phyloP scores from a whole-genome alignment of 2,113 vertebrate species.

The Cyrtonyx montezumae region DNA sequence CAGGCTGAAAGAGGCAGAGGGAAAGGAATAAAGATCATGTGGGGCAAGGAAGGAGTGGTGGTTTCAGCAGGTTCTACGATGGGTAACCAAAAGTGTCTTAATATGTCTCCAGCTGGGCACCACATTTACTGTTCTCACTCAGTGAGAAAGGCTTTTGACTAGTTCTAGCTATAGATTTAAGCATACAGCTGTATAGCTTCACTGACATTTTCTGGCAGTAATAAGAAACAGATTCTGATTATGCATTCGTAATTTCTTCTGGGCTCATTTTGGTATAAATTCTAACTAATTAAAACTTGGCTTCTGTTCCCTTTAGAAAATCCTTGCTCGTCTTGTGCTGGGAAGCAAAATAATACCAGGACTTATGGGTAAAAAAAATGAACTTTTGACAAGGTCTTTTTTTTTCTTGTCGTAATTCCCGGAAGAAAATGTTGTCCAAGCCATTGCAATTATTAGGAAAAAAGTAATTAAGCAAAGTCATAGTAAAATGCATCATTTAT shows the following conservation, averaged over 20 bases:
- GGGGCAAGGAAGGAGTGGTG: not conserved
- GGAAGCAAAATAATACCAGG: not conserved
- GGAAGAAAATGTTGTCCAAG: conserved; percentile 2
- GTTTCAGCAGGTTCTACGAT: not conserved
- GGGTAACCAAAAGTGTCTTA: not conserved
- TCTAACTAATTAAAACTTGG: not conserved
- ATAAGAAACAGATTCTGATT: not conserved
- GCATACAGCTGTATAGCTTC: not conserved
- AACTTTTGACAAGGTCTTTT: not conserved
- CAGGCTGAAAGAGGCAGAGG: not conserved
- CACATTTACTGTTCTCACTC: accelerated
- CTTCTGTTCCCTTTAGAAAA: not conserved
- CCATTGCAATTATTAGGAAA: not conserved
- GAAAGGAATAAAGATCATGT: not conserved
- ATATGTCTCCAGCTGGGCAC: not conserved
- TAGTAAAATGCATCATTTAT: conserved; percentile 24
- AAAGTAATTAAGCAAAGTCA: conserved; percentile 7
- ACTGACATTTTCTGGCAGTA: not conserved
- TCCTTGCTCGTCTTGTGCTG: not conserved
- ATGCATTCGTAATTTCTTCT: not conserved
- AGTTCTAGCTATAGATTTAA: not conserved
- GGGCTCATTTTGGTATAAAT: not conserved
- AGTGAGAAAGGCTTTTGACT: not conserved
- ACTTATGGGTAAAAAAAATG: not conserved
- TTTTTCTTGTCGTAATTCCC: conserved; percentile 30